Evolutionary conservation across 2,888 invertebrate species (phyloP), one percentile per base, ranked within the genome.

Genomic region (Escarpia spicata): DNA sequence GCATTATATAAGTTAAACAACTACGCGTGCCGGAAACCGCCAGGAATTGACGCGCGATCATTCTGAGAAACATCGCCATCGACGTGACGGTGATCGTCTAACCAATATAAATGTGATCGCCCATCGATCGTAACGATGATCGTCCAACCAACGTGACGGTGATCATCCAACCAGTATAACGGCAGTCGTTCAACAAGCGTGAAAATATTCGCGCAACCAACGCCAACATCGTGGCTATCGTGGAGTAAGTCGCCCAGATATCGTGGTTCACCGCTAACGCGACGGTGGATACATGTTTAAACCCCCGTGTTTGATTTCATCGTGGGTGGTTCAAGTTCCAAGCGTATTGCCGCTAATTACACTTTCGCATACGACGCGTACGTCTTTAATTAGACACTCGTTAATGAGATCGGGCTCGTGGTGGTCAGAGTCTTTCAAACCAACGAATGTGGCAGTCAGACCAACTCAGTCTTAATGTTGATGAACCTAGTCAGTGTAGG

Each of bases 1-100:
- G 75, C 75, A 75, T 75, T 75, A 75, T 75, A 75, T 75, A 75
- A 75, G 75, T 75, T 75, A 75, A 75, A 75, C 75, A 75, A 75
- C 75, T n/a, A 26, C 75, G 75, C 75, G 75, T 75, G 75, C n/a
- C n/a, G 19, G 75, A 3, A 75, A 75, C 75, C 19, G 75, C 26
- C 75, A 15, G 19, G n/a, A 6, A n/a, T 75, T 19, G n/a, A 19
- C 26, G n/a, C 19, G 26, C 19, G 75, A 75, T 19, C 75, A 75
- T 15, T 75, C 26, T 15, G 75, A 75, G 75, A n/a, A 26, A 75
- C 26, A 26, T 75, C 75, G 75, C 26, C 19, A n/a, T 75, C 75
- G 75, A 60, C 3, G 60, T 60, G 3, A 19, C 19, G 19, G 19
- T 19, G 60, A 60, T 60, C 12, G 60, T 60, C 19, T 12, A 60